Base-by-base conservation (phyloP, 2,113 vertebrate genomes). In the Zootoca vivipara region DNA sequence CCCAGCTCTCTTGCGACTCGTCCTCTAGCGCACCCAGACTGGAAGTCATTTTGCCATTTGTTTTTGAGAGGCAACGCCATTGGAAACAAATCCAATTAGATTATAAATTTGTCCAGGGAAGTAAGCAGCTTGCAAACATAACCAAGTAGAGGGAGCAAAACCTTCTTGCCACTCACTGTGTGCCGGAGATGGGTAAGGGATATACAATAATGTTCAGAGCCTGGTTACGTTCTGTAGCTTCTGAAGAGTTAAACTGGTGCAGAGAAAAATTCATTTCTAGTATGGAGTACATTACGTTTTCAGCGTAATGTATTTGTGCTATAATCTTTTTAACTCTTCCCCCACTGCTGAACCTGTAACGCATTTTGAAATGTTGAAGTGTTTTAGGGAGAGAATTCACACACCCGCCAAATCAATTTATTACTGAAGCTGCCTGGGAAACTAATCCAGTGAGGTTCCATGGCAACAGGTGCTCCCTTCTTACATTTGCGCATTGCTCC, bases 391-490 rank as follows among this genome's bases (percentile, higher is more conserved):
- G 0, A 46, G 80, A 73, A 80, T 5, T 56, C 28, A 74, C 70
- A 87, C 82, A 91, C 93, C 85, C 83, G 38, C 38, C 92, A 0
- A 72, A 85, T 91, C 90, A 90, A n/a, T 81, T 42, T 89, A 91
- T 95, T 91, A 42, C 40, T 85, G 69, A 86, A 93, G 87, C 89
- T 89, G 89, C 89, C 84, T 79, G 86, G 86, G 89, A 89, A 92
- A 83, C 91, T 92, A 88, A 89, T 94, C 38, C 90, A 86, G 86
- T 90, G 89, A 89, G 95, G 77, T 89, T 33, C 97, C 96, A 96
- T 97, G 93, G 96, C 92, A 97, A 96, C 97, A 42, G 93, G 82
- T 90, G 86, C 78, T 95, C 92, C 0, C 0, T 81, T 89, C 91
- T 81, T 86, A 84, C 83, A 86, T 82, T 77, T 82, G 89, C 84